Conservation (phyloP, 1,140 invertebrate genomes). For the Scylla paramamosain region DNA sequence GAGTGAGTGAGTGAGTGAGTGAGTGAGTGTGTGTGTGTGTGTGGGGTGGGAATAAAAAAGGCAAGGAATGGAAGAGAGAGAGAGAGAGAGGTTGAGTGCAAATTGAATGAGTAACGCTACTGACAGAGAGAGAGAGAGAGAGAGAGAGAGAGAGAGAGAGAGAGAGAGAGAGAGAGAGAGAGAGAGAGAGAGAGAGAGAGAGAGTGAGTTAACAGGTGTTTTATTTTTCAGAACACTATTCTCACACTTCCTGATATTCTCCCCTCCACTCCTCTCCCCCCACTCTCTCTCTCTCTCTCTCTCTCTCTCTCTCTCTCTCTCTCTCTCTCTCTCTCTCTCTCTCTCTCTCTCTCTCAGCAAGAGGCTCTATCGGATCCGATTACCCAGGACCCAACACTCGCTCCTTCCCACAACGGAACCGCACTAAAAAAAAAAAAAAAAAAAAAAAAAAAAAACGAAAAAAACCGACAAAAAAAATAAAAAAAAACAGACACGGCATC, state of each 20-base stretch:
- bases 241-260: no score
- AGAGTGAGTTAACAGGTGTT: neutral
- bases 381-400: neutral
- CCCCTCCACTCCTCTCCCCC: neutral
- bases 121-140: neutral
- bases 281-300: no score
- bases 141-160: neutral
- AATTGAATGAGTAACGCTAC: neutral
- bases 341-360: neutral
- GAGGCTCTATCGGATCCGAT: conserved; percentile 39
- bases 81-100: neutral
- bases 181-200: conserved; percentile 33
- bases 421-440: neutral
- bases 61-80: neutral
- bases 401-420: neutral
- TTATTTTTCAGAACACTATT: neutral
- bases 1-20: neutral
- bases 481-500: neutral
- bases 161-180: conserved; percentile 18
- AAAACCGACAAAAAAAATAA: neutral
- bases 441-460: neutral
- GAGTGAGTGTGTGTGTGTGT: neutral
- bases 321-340: conserved; percentile 31
- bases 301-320: neutral
- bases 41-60: no score